phyloP scores from a whole-genome alignment of 2,888 invertebrate genomes.

The Euplagia quadripunctaria region DNA sequence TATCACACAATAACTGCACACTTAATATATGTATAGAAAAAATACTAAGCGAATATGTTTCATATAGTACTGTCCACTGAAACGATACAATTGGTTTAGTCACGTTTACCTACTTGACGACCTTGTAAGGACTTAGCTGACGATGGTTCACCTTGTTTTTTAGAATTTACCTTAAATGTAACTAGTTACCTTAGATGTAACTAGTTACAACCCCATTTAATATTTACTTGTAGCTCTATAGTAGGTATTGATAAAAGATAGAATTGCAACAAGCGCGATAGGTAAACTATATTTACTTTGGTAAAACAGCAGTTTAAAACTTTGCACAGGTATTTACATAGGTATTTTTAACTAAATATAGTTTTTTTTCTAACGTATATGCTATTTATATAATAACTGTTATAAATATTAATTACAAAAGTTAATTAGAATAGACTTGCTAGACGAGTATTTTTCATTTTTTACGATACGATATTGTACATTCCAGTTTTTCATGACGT shows the following conservation, averaged over 20 bases:
- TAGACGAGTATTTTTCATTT: too few relatives aligned
- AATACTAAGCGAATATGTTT: slow-evolving; percentile 54
- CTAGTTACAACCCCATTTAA: background rate
- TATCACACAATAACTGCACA: slow-evolving; percentile 56
- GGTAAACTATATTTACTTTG: background rate
- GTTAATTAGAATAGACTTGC: too few relatives aligned
- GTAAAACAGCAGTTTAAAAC: background rate
- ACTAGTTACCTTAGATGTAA: background rate
- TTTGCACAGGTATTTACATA: background rate
- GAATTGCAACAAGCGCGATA: background rate
- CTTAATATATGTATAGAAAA: slow-evolving; percentile 54
- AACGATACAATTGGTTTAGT: slow-evolving; percentile 49
- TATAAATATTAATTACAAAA: too few relatives aligned
- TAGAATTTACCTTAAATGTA: background rate
- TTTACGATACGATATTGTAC: too few relatives aligned
- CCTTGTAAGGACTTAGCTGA: slow-evolving; percentile 55
- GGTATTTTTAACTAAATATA: too few relatives aligned
- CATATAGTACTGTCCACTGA: slow-evolving; percentile 59
- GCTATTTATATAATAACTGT: too few relatives aligned
- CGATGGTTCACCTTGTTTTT: background rate
- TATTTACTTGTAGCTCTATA: background rate
- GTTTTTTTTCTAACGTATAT: too few relatives aligned
- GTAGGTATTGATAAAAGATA: background rate
- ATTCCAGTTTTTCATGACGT: too few relatives aligned
- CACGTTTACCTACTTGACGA: slow-evolving; percentile 47